phyloP scores from a whole-genome alignment of 2,113 vertebrate genomes.

The Sarotherodon lohbergeri region DNA sequence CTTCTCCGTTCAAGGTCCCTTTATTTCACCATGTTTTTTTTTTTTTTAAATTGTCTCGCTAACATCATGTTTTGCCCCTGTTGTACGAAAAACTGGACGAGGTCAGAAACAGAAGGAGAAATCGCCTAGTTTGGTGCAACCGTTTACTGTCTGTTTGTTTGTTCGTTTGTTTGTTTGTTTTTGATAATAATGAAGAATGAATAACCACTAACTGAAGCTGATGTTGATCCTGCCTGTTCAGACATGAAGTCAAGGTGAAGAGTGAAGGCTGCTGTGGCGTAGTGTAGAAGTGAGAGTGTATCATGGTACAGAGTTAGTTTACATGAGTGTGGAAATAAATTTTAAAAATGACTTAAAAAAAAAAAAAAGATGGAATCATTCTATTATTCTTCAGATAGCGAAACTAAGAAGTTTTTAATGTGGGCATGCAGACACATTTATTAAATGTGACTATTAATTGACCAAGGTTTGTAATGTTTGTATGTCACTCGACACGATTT shows the following conservation, averaged over 20 bases:
- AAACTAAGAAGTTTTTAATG: conserved; percentile 57
- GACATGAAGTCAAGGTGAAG: conserved; percentile 26
- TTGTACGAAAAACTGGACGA: conserved; percentile 21
- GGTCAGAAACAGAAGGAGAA: conserved; percentile 22
- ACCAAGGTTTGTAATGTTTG: conserved; percentile 60
- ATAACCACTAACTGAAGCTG: conserved; percentile 62
- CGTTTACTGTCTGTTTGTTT: not conserved
- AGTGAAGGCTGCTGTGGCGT: conserved; percentile 35
- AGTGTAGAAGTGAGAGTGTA: conserved; percentile 44
- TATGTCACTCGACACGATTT: conserved; percentile 51
- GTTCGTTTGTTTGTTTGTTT: not conserved
- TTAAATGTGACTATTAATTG: conserved; percentile 65
- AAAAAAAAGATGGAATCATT: conserved; percentile 47
- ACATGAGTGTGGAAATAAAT: conserved; percentile 58
- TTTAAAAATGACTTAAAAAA: conserved; percentile 48
- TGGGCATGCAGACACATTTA: conserved; percentile 70
- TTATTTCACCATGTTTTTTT: not conserved
- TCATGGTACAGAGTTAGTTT: conserved; percentile 50
- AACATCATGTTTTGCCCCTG: conserved; percentile 33
- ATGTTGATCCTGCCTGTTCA: conserved; percentile 37
- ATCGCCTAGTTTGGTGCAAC: conserved; percentile 19
- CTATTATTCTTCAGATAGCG: conserved; percentile 58
- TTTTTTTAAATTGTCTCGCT: conserved; percentile 33
- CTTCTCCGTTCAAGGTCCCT: conserved; percentile 28
- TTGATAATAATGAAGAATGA: conserved; percentile 27